Evolutionary conservation across 2,797 vertebrate genomes (phyloP).

Genomic region (Poecilia wingei): DNA sequence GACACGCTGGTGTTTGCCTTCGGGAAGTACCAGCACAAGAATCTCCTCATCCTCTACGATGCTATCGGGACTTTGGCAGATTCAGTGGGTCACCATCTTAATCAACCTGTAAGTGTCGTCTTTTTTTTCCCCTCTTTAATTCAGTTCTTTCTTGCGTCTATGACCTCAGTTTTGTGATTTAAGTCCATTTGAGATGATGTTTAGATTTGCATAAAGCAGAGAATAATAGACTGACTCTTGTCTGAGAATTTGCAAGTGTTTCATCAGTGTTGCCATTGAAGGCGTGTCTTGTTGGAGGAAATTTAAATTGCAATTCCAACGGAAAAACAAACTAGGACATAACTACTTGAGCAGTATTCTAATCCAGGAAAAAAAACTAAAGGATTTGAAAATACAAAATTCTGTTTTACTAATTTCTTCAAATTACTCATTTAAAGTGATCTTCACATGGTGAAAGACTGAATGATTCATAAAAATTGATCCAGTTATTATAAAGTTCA

Average conservation of each 20-base stretch:
- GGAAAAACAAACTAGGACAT: no score
- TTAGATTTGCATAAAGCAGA: not conserved
- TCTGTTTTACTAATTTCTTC: not conserved
- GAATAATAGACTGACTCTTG: not conserved
- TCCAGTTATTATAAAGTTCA: not conserved
- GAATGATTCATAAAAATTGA: not conserved
- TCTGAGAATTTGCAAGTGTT: not conserved
- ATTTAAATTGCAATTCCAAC: not conserved
- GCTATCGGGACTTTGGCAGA: slow-evolving; percentile 94
- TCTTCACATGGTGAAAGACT: not conserved
- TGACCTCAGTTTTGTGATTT: not conserved
- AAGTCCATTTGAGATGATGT: not conserved
- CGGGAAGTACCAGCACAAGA: slow-evolving; percentile 97
- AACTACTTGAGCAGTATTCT: no score
- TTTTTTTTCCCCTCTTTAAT: no score
- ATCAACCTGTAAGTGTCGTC: slow-evolving; percentile 85
- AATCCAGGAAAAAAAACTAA: no score
- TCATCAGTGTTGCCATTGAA: not conserved
- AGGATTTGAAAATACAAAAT: no score
- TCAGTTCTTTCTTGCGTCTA: not conserved
- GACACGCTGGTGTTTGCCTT: slow-evolving; percentile 96
- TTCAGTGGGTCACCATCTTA: slow-evolving; percentile 95
- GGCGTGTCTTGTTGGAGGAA: not conserved
- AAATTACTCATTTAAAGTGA: not conserved
- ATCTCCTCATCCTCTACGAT: slow-evolving; percentile 94